Evolutionary conservation across 92 coral and sea anemone genomes (phyloP).

Genomic region (Phymanthus crucifer): DNA sequence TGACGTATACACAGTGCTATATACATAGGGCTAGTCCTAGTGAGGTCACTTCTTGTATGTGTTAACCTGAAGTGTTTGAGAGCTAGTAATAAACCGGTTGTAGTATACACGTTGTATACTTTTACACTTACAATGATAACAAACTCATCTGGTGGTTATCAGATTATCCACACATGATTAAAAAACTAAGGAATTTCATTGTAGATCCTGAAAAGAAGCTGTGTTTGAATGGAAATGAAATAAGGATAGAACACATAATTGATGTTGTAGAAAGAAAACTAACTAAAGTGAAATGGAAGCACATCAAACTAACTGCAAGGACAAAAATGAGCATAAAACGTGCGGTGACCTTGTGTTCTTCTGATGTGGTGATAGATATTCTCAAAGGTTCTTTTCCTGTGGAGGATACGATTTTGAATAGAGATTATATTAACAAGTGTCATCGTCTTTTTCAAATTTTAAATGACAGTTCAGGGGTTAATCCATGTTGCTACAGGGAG

Average conservation of each 20-base stretch:
- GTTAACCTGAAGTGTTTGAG: too few species aligned
- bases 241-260: constrained; percentile 9
- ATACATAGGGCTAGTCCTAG: too few species aligned
- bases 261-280: constrained; percentile 2
- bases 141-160: constrained; percentile 44
- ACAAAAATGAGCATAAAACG: constrained; percentile 37
- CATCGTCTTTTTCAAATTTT: constrained; percentile 31
- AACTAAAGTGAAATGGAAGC: constrained; percentile 34
- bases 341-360: constrained; percentile 27
- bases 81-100: too few species aligned
- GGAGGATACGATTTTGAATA: constrained; percentile 20
- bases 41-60: too few species aligned
- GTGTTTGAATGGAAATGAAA: constrained; percentile 14
- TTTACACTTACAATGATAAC: too few species aligned
- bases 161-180: constrained; percentile 45
- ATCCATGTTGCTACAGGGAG: constrained; percentile 16
- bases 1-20: too few species aligned
- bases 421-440: constrained; percentile 17
- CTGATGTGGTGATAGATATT: constrained; percentile 27
- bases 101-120: too few species aligned
- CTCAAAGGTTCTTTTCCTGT: constrained; percentile 20
- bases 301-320: constrained; percentile 12
- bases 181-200: constrained; percentile 46
- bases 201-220: constrained; percentile 33
- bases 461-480: constrained; percentile 30